Base-by-base conservation (phyloP, 1,140 invertebrate species). In the Magallana gigas region DNA sequence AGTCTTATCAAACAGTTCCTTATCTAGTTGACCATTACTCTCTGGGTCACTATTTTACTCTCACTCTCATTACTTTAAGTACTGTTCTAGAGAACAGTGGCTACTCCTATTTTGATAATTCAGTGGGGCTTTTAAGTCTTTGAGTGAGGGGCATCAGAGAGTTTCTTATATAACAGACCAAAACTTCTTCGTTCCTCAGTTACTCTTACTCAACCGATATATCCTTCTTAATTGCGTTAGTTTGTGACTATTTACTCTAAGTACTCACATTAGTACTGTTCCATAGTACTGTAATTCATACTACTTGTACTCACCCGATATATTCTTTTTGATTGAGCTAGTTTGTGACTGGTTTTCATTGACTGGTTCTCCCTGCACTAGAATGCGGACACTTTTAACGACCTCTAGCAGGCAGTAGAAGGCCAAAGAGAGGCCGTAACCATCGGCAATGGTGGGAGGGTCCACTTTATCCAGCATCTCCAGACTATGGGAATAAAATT, bases 391-490 rank as follows among this genome's bases (percentile, higher is more conserved):
- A 87, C 92, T 93, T 84, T 93, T 91, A 14, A 95, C 95, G 86
- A 98, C 97, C 93, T 99, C 98, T 90, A 99, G 95, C 11, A 99
- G 95, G 94, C 98, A 98, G 57, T 97, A 97, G 95, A 98, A 99
- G 0, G 98, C 98, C 48, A 99, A 96, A 0, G 98, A 99, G 85
- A 99, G 97, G 58, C 98, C 98, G 95, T 99, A 99, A 9, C 98
- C 98, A 91, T 99, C 98, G 14, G 98, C 97, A 90, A 99, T 97
- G 59, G 96, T 95, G 0, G 98, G 98, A n/a, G 98, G 97, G 91
- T 99, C 98, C 9, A 97, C 96, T 94, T 98, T 98, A 92, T 99
- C 98, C 90, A 99, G 95, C 97, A 98, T 97, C 94, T 99, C 98
- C 91, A 99, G 95, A 94, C 98, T 99, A 94, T 82, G 96, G 95